Percentiles rank a stretch among this genome's conserved stretches.
Evolutionary conservation across 2,113 vertebrate species (phyloP).

Genomic region (Danionella cerebrum): DNA sequence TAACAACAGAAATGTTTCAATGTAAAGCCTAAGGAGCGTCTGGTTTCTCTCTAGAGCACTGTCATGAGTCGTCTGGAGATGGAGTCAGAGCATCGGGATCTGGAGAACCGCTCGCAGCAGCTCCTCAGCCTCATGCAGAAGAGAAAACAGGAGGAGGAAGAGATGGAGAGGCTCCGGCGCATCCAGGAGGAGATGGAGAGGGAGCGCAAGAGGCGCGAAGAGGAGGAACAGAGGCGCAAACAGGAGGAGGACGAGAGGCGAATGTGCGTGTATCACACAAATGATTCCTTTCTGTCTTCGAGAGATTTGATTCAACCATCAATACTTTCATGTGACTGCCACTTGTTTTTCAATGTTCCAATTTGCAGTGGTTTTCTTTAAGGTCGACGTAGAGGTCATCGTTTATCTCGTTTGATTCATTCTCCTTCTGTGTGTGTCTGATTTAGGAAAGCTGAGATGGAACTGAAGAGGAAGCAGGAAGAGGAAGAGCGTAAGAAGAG

Average conservation of each 20-base stretch:
- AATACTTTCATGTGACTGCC: no score
- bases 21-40: neutral
- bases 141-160: conserved; percentile 90
- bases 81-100: conserved; percentile 74
- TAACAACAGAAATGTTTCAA: no score
- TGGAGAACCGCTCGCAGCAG: conserved; percentile 81
- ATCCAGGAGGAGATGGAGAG: conserved; percentile 95
- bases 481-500: conserved; percentile 89
- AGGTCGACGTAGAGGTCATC: no score
- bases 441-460: conserved; percentile 88
- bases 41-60: conserved; percentile 59
- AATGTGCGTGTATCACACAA: conserved; percentile 70
- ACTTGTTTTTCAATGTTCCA: no score
- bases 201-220: conserved; percentile 79
- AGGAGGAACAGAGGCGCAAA: conserved; percentile 72
- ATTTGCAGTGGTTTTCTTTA: no score
- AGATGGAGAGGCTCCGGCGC: conserved; percentile 76
- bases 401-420: no score
- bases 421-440: neutral
- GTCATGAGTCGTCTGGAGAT: conserved; percentile 83
- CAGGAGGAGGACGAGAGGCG: conserved; percentile 84
- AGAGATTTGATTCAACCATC: no score
- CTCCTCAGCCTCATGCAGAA: conserved; percentile 84
- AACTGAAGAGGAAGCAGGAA: conserved; percentile 86
- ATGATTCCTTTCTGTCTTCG: no score